A percentile compares a stretch with the other conserved stretches of the same genome.
These are phyloP conservation scores for Lycophotia porphyrea DNA, from an alignment of 2,888 invertebrate genomes.

Conservation along the genomic window DNA sequence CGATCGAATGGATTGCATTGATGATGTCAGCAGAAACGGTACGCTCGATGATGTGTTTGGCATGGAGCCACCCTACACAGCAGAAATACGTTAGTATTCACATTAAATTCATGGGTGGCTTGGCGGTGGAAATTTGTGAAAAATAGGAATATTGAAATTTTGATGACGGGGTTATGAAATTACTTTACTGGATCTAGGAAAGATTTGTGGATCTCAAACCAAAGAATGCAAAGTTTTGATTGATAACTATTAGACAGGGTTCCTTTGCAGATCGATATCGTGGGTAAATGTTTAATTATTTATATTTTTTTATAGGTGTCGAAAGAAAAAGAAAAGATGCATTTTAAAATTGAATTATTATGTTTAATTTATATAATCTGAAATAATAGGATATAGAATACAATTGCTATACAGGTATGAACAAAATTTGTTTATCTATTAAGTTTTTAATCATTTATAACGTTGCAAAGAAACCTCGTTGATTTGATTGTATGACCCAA, in stretches of 20 bases:
- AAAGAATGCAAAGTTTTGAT: slow-evolving; percentile 7
- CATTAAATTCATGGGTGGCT: slow-evolving; percentile 23
- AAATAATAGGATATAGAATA: not conserved
- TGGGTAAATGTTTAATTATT: not conserved
- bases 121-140: slow-evolving; percentile 26
- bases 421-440: not conserved
- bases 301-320: not conserved
- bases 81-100: slow-evolving; percentile 51
- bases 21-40: slow-evolving; percentile 94
- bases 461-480: slow-evolving; percentile 7
- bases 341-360: not conserved
- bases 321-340: not conserved
- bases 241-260: not conserved
- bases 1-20: slow-evolving; percentile 91
- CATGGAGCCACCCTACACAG: slow-evolving; percentile 95
- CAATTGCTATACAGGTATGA: not conserved
- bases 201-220: not conserved
- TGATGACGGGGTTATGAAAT: slow-evolving; percentile 2
- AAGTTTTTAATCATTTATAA: not conserved
- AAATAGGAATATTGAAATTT: slow-evolving; percentile 5
- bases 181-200: not conserved
- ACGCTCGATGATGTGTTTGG: slow-evolving; percentile 97
- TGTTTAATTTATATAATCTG: not conserved
- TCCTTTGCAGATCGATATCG: slow-evolving; percentile 1
- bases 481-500: slow-evolving; percentile 3